Percentiles rank a stretch among this genome's conserved stretches.
Evolutionary conservation across 1,140 invertebrate species (phyloP).

Genomic region (Drosophila truncata): DNA sequence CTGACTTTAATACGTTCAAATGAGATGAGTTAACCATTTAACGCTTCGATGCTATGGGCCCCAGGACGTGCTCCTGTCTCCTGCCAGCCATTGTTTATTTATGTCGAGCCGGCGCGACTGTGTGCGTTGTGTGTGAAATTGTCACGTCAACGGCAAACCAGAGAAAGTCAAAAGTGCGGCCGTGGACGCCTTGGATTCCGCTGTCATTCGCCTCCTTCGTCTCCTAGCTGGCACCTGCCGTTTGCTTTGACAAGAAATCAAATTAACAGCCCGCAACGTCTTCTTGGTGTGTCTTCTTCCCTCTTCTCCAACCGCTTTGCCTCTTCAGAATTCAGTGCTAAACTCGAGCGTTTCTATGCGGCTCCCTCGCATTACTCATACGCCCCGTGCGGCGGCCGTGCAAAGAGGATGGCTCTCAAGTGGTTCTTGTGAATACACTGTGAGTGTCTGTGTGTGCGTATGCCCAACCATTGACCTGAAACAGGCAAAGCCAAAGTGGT

Average conservation of each 20-base stretch:
- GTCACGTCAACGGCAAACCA: slow-evolving; percentile 70
- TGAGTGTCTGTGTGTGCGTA: slow-evolving; percentile 6
- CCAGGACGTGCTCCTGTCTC: slow-evolving; percentile 53
- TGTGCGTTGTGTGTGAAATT: slow-evolving; percentile 72
- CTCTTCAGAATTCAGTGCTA: slow-evolving; percentile 6
- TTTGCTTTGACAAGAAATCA: slow-evolving; percentile 75
- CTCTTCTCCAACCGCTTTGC: neutral
- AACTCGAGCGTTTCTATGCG: slow-evolving; percentile 27
- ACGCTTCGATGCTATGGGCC: slow-evolving; percentile 60
- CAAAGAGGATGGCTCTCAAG: slow-evolving; percentile 29
- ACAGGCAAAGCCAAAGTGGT: slow-evolving; percentile 54
- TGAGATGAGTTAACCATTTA: slow-evolving; percentile 55
- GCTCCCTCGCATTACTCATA: slow-evolving; percentile 58
- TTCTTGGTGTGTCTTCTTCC: slow-evolving; percentile 43
- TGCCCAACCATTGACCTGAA: slow-evolving; percentile 61
- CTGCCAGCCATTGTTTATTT: slow-evolving; percentile 65
- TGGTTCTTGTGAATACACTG: slow-evolving; percentile 18
- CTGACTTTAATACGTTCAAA: slow-evolving; percentile 38
- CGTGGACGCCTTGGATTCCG: slow-evolving; percentile 52
- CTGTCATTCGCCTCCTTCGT: slow-evolving; percentile 42
- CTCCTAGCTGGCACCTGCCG: slow-evolving; percentile 39
- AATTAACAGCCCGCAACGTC: slow-evolving; percentile 73
- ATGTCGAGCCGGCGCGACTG: slow-evolving; percentile 51
- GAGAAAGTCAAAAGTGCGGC: slow-evolving; percentile 74
- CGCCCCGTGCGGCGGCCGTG: slow-evolving; percentile 37